These are phyloP conservation scores for Melinaea menophilus DNA, from an alignment of 2,888 invertebrate species.

Conservation along the genomic window DNA sequence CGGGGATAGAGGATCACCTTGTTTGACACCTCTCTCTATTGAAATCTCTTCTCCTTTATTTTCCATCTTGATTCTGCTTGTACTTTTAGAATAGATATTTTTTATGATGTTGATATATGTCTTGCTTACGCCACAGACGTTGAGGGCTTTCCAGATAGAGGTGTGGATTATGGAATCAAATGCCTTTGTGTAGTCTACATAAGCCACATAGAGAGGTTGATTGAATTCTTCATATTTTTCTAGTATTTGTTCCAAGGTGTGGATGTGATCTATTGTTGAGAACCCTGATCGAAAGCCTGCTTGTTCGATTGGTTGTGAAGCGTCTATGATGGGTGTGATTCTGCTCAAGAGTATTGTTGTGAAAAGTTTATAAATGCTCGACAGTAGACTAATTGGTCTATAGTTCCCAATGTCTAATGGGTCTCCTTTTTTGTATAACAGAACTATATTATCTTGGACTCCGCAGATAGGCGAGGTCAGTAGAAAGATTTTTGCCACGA, in stretches of 20 bases:
- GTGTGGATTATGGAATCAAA: slow-evolving; percentile 3
- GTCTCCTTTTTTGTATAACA: no score
- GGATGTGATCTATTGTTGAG: slow-evolving; percentile 9
- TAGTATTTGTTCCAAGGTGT: slow-evolving; percentile 2
- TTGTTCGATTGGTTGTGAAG: slow-evolving; percentile 14
- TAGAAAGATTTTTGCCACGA: no score
- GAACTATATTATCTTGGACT: no score
- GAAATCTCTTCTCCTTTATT: neutral
- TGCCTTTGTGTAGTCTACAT: slow-evolving; percentile 3
- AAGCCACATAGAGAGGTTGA: slow-evolving; percentile 3
- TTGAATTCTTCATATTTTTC: slow-evolving; percentile 5
- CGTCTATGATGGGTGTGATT: slow-evolving; percentile 10
- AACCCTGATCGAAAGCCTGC: slow-evolving; percentile 16
- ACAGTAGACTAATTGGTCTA: slow-evolving; percentile 14
- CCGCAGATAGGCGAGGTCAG: no score
- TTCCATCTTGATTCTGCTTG: slow-evolving; percentile 1
- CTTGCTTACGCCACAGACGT: neutral
- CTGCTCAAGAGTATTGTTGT: slow-evolving; percentile 10
- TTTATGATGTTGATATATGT: slow-evolving; percentile 5
- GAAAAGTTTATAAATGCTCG: slow-evolving; percentile 16
- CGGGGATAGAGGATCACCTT: neutral
- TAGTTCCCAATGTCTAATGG: slow-evolving; percentile 14
- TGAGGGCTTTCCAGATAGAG: slow-evolving; percentile 4
- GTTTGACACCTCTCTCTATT: neutral
- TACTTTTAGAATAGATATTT: slow-evolving; percentile 7